Base-by-base conservation (phyloP, 2,888 invertebrate genomes). In the Clivina fossor region DNA sequence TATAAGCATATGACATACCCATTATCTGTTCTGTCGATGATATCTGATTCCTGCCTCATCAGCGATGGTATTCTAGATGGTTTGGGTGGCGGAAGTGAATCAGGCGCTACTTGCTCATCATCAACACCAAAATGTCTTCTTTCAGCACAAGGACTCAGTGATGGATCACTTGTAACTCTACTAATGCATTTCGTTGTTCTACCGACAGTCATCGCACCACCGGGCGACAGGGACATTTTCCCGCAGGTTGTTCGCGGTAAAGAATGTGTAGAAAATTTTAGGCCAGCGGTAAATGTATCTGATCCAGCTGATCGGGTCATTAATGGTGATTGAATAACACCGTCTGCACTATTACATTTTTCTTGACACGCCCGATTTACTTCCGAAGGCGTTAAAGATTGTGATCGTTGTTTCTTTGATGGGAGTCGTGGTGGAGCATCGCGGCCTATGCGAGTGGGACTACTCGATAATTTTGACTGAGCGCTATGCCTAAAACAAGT, bases 331-430 rank as follows among this genome's bases (percentile, higher is more conserved):
- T 82, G 83, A 50, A 85, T 84, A 1, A 85, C 80, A 3, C 85
- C 86, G 68, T 85, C 86, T 2, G 83, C 85, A 67, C 85, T 86
- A 33, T 82, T 84, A 63, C 84, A 84, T 67, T 83, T 83, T 18
- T 84, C 84, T 48, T 75, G 74, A 26, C 72, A 69, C 4, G 69
- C 65, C 48, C 71, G 67, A 60, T 80, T 63, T 66, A 76, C 74
- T 77, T 81, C 81, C 1, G 75, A 74, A 0, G 89, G 88, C 0
- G 88, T 88, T 24, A 90, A 71, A 0, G 89, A 89, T 67, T 89
- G 87, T n/a, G 89, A 89, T 57, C 89, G 78, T 70, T 90, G 88
- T 66, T 84, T 84, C 66, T 84, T 79, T 26, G 78, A 76, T 7
- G 80, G 79, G 58, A 80, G 62, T 57, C 75, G 70, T 3, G 80